phyloP scores from a whole-genome alignment of 2,888 invertebrate species.

The Yponomeuta sedellus region DNA sequence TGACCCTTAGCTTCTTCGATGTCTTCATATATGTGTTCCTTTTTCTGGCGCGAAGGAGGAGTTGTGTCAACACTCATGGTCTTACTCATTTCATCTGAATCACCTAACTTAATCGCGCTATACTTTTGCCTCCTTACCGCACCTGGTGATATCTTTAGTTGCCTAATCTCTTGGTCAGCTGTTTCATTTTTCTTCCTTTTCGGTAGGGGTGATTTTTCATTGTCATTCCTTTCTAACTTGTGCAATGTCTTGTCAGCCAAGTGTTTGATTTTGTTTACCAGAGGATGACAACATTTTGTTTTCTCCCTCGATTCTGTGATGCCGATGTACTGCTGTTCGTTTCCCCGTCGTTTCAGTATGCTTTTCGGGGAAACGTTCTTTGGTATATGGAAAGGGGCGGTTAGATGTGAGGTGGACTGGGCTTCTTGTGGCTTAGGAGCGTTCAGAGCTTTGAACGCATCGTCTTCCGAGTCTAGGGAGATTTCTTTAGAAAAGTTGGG shows the following conservation, averaged over 20 bases:
- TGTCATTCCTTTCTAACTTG: conserved; percentile 63
- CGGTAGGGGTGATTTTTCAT: conserved; percentile 54
- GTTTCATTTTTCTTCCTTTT: conserved; percentile 69
- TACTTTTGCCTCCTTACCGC: conserved; percentile 73
- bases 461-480: conserved; percentile 67
- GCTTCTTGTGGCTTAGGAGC: conserved; percentile 51
- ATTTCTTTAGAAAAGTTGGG: conserved; percentile 71
- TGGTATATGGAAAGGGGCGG: conserved; percentile 48
- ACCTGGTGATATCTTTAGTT: conserved; percentile 78
- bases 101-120: conserved; percentile 67
- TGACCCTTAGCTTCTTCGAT: conserved; percentile 66
- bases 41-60: conserved; percentile 67
- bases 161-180: conserved; percentile 76
- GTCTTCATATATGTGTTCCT: conserved; percentile 80
- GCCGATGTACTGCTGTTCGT: conserved; percentile 58
- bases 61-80: conserved; percentile 54
- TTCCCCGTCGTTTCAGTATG: conserved; percentile 70
- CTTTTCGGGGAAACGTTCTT: conserved; percentile 70
- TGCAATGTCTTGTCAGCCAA: conserved; percentile 79
- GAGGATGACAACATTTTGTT: conserved; percentile 76
- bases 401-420: conserved; percentile 43
- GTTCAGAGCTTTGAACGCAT: conserved; percentile 40
- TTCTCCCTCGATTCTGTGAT: conserved; percentile 67
- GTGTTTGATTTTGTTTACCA: conserved; percentile 80
- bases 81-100: conserved; percentile 72